Evolutionary conservation across 1,140 invertebrate genomes (phyloP), one percentile per base, ranked within the genome.

Genomic region (Lucilia cuprina): DNA sequence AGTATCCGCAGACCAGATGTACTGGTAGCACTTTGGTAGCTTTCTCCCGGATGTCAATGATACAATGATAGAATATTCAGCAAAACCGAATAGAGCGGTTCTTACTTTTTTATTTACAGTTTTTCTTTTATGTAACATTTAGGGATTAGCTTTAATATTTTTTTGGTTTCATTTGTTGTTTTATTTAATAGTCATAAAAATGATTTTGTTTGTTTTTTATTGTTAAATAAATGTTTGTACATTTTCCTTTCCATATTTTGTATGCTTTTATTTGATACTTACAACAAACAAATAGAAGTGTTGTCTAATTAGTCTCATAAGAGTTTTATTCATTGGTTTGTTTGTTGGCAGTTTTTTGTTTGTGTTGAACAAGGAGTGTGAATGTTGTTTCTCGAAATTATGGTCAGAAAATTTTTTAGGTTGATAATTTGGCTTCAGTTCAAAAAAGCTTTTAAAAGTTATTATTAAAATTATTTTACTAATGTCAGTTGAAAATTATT

Each of bases 361-460:
- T 75, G 9, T 75, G 74, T 34, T 35, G 25, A 5, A 9, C 21
- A 14, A 10, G 25, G 74, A 34, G 25, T 75, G 3, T 13, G 21
- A 60, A 10, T 34, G 25, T 41, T n/a, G 35, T 47, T n/a, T 17
- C 41, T 41, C 3, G n/a, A 47, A 41, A 41, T 78, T 10, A 78
- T 78, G 75, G 34, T 41, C 75, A 78, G 75, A 2, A 30, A 30
- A 47, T 41, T 78, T 75, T 75, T 41, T 78, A 34, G 75, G 75
- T 78, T 78, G 75, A 78, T 41, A 47, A 47, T 78, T 78, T 78
- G 75, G 75, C 75, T 78, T 78, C 75, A 47, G 35, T 78, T 78
- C 75, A 78, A 78, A 78, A 78, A 78, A 78, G 75, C 75, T 78
- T 78, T 78, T 78, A 78, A 78, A 78, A 78, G 75, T 78, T 78